Evolutionary conservation across 1,140 invertebrate genomes (phyloP).

Genomic region (Calycopis cecrops): DNA sequence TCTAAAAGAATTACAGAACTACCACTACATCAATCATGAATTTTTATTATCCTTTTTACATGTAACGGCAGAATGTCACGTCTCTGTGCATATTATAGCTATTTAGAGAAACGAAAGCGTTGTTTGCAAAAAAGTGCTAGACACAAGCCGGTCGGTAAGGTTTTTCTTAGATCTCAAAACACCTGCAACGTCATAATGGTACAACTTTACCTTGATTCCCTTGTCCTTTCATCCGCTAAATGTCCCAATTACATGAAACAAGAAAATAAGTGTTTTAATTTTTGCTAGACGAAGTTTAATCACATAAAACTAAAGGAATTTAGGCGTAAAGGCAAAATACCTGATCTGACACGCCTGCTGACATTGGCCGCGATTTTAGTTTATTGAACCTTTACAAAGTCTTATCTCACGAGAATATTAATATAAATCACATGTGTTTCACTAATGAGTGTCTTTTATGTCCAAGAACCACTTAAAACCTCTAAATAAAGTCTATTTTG

Average conservation of each 20-base stretch:
- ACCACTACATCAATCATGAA: too few species aligned
- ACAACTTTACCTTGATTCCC: conserved; percentile 83
- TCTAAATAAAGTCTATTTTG: conserved; percentile 57
- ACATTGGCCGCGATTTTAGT: conserved; percentile 78
- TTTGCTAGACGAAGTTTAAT: conserved; percentile 31
- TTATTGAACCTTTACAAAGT: conserved; percentile 40
- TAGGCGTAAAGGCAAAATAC: conserved; percentile 69
- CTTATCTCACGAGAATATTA: conserved; percentile 26
- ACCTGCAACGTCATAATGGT: conserved; percentile 68
- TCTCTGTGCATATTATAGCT: too few species aligned
- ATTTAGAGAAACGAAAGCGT: too few species aligned
- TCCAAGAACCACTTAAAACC: conserved; percentile 55
- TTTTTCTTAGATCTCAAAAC: conserved; percentile 57
- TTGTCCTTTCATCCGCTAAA: conserved; percentile 93
- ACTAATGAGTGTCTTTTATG: conserved; percentile 59
- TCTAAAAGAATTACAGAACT: too few species aligned
- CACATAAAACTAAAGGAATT: conserved; percentile 38
- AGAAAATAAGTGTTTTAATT: conserved; percentile 44
- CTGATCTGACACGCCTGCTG: conserved; percentile 83
- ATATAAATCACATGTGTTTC: conserved; percentile 60
- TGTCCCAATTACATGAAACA: conserved; percentile 72
- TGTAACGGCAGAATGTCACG: too few species aligned
- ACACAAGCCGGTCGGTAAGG: conserved; percentile 58
- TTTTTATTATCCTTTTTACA: too few species aligned
- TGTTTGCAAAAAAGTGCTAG: conserved; percentile 20